phyloP scores from a whole-genome alignment of 2,797 vertebrate species.

The Sebastes matsubarae region DNA sequence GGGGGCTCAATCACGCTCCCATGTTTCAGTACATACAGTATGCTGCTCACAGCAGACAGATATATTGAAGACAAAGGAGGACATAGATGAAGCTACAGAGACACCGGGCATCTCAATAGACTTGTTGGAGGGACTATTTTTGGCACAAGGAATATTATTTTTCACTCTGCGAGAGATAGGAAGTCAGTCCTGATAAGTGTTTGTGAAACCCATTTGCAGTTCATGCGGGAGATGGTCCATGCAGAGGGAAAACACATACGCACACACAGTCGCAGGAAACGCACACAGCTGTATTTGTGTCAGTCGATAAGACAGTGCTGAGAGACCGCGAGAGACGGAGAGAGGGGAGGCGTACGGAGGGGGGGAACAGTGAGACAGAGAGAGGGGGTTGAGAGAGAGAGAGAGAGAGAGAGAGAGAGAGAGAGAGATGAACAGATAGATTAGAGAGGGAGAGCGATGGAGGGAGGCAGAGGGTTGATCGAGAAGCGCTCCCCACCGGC shows the following conservation, averaged over 20 bases:
- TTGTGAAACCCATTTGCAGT: conserved; percentile 79
- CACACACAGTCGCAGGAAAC: conserved; percentile 8
- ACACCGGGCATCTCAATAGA: conserved; percentile 25
- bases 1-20: not conserved
- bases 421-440: conserved; percentile 48
- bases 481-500: conserved; percentile 63
- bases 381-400: not conserved
- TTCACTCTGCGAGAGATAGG: conserved; percentile 63
- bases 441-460: conserved; percentile 47
- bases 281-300: conserved; percentile 64
- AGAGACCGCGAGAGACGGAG: conserved; percentile 40
- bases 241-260: conserved; percentile 27
- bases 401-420: conserved; percentile 23
- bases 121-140: conserved; percentile 63
- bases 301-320: conserved; percentile 65
- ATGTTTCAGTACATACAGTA: not conserved
- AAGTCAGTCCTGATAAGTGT: conserved; percentile 73
- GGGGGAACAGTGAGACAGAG: not conserved
- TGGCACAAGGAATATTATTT: conserved; percentile 62
- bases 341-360: not conserved
- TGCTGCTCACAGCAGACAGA: not conserved
- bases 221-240: conserved; percentile 58
- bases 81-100: conserved; percentile 18
- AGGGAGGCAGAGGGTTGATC: conserved; percentile 61
- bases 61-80: conserved; percentile 32